These are phyloP conservation scores for Eupristina koningsbergeri DNA, from an alignment of 1,140 invertebrate genomes.

Conservation along the genomic window DNA sequence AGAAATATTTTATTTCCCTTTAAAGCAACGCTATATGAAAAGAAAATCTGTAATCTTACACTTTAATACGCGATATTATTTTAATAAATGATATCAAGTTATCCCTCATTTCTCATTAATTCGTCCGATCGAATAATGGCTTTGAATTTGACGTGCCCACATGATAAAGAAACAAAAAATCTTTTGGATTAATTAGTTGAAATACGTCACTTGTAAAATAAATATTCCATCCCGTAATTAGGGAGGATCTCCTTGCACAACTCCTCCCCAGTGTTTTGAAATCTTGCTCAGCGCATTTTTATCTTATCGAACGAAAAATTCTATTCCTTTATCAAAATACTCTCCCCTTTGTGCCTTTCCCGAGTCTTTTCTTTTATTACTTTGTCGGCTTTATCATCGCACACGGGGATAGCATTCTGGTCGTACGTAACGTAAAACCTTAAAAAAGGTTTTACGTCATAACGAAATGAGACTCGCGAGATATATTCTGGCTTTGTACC, in stretches of 20 bases:
- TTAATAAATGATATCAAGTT: background rate
- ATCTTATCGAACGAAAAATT: background rate
- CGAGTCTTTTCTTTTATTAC: background rate
- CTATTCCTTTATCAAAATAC: background rate
- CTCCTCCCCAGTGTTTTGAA: background rate
- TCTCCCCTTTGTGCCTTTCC: background rate
- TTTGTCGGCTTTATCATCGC: background rate
- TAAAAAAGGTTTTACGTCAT: conserved; percentile 37
- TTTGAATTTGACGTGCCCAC: background rate
- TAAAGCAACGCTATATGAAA: background rate
- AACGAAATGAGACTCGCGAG: conserved; percentile 8
- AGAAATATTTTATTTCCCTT: background rate
- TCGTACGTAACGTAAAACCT: conserved; percentile 35
- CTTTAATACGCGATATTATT: background rate
- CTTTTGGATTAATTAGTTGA: background rate
- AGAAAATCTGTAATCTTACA: background rate
- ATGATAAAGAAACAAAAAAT: background rate
- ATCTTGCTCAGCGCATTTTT: background rate
- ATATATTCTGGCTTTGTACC: background rate
- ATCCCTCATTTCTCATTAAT: background rate
- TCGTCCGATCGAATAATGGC: background rate
- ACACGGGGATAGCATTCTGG: background rate
- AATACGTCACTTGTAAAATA: background rate
- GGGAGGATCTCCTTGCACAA: background rate
- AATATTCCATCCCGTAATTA: background rate